phyloP scores from a whole-genome alignment of 2,888 invertebrate species.

The Acronicta psi region DNA sequence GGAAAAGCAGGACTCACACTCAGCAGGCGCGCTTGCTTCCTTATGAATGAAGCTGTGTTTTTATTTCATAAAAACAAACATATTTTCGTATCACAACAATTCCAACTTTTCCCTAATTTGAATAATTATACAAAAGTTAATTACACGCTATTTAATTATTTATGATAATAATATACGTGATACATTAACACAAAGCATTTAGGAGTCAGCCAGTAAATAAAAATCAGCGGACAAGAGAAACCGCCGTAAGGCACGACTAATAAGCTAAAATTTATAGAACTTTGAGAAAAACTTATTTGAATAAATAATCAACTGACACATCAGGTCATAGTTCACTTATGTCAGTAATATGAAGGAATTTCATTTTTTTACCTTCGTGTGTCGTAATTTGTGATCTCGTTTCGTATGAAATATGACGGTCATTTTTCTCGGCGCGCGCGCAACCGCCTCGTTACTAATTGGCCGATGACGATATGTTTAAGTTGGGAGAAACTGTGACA shows the following conservation, averaged over 20 bases:
- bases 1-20: no score
- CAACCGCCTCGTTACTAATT: slow-evolving; percentile 66
- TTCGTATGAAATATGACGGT: slow-evolving; percentile 70
- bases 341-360: slow-evolving; percentile 32
- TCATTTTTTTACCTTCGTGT: slow-evolving; percentile 34
- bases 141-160: slow-evolving; percentile 46
- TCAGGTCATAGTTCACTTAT: slow-evolving; percentile 68
- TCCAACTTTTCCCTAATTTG: slow-evolving; percentile 21
- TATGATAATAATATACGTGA: slow-evolving; percentile 31
- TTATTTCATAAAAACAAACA: no score
- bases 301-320: slow-evolving; percentile 42
- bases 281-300: slow-evolving; percentile 42
- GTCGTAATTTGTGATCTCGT: slow-evolving; percentile 68
- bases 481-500: slow-evolving; percentile 51
- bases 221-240: slow-evolving; percentile 48
- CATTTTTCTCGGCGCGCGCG: slow-evolving; percentile 68
- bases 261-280: slow-evolving; percentile 51
- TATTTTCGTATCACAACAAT: background rate
- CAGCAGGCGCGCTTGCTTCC: no score
- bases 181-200: slow-evolving; percentile 34
- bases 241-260: slow-evolving; percentile 44
- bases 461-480: slow-evolving; percentile 64
- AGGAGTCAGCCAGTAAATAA: slow-evolving; percentile 44
- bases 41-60: no score
- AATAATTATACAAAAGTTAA: slow-evolving; percentile 42